Evolutionary conservation across 2,113 vertebrate species (phyloP).

Genomic region (Hypocryptadius cinnamomeus): DNA sequence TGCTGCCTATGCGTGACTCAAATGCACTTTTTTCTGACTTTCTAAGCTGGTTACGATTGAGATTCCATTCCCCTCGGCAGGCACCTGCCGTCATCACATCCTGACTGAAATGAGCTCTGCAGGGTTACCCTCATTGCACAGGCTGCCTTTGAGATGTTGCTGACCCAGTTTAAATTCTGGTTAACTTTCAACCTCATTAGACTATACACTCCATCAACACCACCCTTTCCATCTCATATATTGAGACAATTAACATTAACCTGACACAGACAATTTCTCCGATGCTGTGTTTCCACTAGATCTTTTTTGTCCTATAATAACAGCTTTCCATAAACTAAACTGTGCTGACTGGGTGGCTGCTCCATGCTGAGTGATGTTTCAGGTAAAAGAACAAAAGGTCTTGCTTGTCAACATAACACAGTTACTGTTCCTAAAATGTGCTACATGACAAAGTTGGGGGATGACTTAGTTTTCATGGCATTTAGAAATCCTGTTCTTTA

Average conservation of each 20-base stretch:
- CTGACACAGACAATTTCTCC: not conserved
- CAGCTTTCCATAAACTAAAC: not conserved
- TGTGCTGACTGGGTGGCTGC: not conserved
- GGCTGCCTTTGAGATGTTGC: not conserved
- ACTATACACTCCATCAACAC: not conserved
- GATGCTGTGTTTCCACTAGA: not conserved
- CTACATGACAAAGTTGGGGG: accelerated
- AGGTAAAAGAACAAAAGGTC: not conserved
- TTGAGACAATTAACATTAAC: not conserved
- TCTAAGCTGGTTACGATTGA: not conserved
- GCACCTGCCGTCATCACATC: not conserved
- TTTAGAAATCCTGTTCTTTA: not conserved
- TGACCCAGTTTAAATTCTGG: not conserved
- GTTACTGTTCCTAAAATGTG: not conserved
- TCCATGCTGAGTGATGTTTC: not conserved
- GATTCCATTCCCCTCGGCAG: accelerated
- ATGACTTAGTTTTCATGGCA: not conserved
- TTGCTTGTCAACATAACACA: not conserved
- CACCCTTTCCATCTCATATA: not conserved
- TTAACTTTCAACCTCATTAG: not conserved
- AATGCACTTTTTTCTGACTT: not conserved
- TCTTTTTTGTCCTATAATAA: not conserved
- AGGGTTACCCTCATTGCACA: not conserved
- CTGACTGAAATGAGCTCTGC: not conserved
- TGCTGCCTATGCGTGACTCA: not conserved